Percentiles rank a stretch among this genome's conserved stretches.
These are phyloP conservation scores for Lineus longissimus DNA, from an alignment of 1,140 invertebrate species.

Conservation along the genomic window DNA sequence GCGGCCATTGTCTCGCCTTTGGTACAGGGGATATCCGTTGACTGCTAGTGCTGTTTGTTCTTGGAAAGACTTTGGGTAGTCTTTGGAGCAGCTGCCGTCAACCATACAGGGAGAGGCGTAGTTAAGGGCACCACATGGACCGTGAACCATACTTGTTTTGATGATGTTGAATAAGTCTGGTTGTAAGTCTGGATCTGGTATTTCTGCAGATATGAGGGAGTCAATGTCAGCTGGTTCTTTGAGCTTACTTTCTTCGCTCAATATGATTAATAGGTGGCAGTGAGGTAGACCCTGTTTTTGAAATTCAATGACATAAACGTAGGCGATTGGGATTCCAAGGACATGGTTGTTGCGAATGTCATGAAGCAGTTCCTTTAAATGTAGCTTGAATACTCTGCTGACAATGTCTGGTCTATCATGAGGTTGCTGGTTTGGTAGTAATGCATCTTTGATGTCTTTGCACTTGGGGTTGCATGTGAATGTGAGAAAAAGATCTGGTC, in stretches of 20 bases:
- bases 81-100: not conserved
- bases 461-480: conserved; percentile 59
- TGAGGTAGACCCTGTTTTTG: conserved; percentile 59
- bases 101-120: conserved; percentile 22
- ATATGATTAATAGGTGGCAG: conserved; percentile 57
- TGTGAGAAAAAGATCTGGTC: conserved; percentile 55
- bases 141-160: conserved; percentile 20
- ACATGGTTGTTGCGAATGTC: conserved; percentile 45
- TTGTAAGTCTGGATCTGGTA: conserved; percentile 22
- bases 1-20: not conserved
- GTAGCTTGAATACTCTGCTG: conserved; percentile 56
- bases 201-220: conserved; percentile 19
- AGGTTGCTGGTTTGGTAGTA: conserved; percentile 34
- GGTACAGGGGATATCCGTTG: not conserved
- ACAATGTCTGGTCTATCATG: conserved; percentile 53
- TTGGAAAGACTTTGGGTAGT: not conserved
- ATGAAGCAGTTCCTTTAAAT: conserved; percentile 54
- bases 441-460: conserved; percentile 47
- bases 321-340: conserved; percentile 42
- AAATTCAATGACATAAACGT: conserved; percentile 55
- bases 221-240: conserved; percentile 11
- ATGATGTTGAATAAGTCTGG: conserved; percentile 13
- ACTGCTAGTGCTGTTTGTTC: not conserved
- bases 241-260: conserved; percentile 20
- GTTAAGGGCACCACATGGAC: conserved; percentile 22